These are phyloP conservation scores for Melanostigma gelatinosum DNA, from an alignment of 2,113 vertebrate genomes.

Conservation along the genomic window DNA sequence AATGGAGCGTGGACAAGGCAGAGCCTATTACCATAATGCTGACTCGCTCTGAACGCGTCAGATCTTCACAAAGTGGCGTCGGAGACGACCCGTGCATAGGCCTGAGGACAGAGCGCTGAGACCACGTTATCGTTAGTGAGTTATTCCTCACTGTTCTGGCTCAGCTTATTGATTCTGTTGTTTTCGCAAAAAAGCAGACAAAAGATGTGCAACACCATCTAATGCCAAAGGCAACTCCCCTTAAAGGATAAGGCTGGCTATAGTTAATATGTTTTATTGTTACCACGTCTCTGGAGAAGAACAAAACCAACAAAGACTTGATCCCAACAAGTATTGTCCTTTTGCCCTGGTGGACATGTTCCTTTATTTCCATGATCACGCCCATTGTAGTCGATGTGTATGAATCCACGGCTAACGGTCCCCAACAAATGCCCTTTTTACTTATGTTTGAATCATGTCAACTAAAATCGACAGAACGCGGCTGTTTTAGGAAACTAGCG, in stretches of 20 bases:
- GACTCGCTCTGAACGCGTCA: constrained; percentile 43
- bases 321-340: background rate
- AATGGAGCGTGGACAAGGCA: constrained; percentile 51
- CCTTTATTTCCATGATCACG: too few species aligned
- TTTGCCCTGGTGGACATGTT: too few species aligned
- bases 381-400: too few species aligned
- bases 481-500: background rate
- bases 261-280: background rate
- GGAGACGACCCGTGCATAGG: background rate
- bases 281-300: background rate
- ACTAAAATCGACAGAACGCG: background rate
- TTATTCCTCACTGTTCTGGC: background rate
- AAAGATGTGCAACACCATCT: background rate
- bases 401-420: too few species aligned
- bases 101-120: background rate
- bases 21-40: constrained; percentile 58
- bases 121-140: background rate
- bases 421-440: too few species aligned
- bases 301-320: background rate
- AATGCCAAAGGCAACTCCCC: background rate
- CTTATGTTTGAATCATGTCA: background rate
- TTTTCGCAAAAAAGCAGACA: background rate
- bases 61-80: constrained; percentile 34
- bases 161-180: background rate
- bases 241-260: rapidly evolving